phyloP scores from a whole-genome alignment of 2,888 invertebrate species.

The Mimas tiliae region DNA sequence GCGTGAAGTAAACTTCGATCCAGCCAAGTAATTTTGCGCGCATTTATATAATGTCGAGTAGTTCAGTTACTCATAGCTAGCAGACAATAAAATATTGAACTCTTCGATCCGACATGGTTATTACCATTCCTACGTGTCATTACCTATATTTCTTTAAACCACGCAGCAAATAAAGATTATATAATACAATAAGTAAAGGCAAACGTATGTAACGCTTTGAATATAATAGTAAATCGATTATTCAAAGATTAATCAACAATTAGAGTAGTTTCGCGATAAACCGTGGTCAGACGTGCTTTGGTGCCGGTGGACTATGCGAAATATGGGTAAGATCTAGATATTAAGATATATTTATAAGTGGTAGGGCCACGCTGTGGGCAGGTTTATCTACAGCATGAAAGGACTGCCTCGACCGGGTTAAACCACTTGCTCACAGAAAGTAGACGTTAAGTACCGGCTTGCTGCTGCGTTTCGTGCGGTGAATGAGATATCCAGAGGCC shows the following conservation, averaged over 20 bases:
- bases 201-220: conserved; percentile 11
- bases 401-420: too few species aligned
- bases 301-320: background rate
- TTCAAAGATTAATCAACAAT: conserved; percentile 7
- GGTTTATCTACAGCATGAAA: too few species aligned
- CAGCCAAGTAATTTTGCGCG: too few species aligned
- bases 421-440: too few species aligned
- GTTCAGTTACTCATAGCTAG: too few species aligned
- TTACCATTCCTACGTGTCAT: background rate
- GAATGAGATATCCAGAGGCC: too few species aligned
- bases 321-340: conserved; percentile 3
- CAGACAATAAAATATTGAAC: too few species aligned
- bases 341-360: background rate
- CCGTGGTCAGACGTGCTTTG: background rate
- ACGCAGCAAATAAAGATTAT: background rate
- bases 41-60: too few species aligned
- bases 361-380: background rate
- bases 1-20: too few species aligned
- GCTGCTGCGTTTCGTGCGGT: too few species aligned
- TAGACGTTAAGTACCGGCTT: too few species aligned
- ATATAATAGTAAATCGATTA: conserved; percentile 23
- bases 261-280: conserved; percentile 1
- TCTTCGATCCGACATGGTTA: too few species aligned
- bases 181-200: background rate
- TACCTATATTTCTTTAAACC: background rate